These are phyloP conservation scores for Spheniscus mendiculus DNA, from an alignment of 2,113 vertebrate species.

Conservation along the genomic window DNA sequence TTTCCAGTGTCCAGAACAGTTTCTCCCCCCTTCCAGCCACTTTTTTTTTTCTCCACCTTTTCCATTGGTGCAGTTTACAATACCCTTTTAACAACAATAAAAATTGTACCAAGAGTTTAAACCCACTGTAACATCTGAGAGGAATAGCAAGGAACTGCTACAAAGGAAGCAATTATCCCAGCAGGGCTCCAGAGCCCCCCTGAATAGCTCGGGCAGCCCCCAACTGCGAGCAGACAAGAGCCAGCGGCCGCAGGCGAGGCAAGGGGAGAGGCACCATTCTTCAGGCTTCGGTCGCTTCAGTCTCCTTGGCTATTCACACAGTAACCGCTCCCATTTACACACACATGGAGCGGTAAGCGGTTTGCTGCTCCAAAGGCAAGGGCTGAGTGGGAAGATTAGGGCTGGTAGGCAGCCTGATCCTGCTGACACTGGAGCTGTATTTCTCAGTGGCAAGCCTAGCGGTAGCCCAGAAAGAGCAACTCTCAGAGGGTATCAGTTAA, in stretches of 20 bases:
- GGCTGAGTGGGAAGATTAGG: not conserved
- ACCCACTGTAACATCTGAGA: not conserved
- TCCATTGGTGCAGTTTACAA: not conserved
- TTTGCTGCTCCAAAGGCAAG: not conserved
- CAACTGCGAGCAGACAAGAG: accelerated
- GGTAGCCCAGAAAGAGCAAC: not conserved
- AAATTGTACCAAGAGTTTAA: not conserved
- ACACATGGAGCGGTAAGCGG: accelerated
- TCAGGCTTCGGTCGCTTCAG: not conserved
- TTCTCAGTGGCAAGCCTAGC: not conserved
- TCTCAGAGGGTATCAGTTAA: not conserved
- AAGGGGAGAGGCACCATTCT: not conserved
- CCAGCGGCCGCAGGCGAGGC: not conserved
- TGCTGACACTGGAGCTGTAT: accelerated
- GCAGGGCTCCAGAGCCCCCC: not conserved
- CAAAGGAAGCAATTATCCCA: constrained; percentile 23
- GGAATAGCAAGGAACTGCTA: not conserved
- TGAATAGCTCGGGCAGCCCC: not conserved
- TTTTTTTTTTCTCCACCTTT: not conserved
- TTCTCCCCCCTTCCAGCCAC: not conserved
- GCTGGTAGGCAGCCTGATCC: not conserved
- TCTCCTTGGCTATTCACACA: not conserved
- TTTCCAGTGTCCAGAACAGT: not conserved
- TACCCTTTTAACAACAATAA: not conserved
- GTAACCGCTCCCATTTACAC: not conserved